Evolutionary conservation across 37 sponge, comb jelly and placozoan genomes (phyloP), one percentile per base, ranked within the genome.

Genomic region (Cladorhizidae sp.): DNA sequence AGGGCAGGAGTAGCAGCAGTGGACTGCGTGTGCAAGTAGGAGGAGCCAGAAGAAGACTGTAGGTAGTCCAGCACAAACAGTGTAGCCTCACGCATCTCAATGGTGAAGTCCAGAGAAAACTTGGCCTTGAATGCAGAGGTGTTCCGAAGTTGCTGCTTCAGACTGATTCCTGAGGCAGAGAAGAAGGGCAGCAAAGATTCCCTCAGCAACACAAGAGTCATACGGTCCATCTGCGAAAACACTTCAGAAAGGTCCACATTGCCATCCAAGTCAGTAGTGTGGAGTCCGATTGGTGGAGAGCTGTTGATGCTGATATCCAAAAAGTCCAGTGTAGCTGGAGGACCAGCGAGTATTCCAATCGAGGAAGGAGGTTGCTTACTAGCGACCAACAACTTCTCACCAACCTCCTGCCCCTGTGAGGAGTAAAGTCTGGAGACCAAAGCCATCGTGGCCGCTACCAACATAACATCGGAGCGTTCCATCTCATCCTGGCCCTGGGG

Each of bases 241-340:
- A 78, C 8, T 25, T 43, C 33, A 25, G 2, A 11, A 45, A 50
- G 61, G 63, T 62, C 73, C 6, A 45, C 37, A 32, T 67, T 69
- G 5, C 14, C 41, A 12, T 63, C 26, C n/a, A 57, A 28, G 23
- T 76, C 29, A 40, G 57, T n/a, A 45, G 58, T 55, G 38, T 28
- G 64, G 57, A 40, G 49, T 1, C 33, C 41, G 40, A 79, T 86
- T 0, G 75, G 87, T 1, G 87, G 87, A 1, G 87, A 63, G 35
- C 80, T 80, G 56, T 80, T 86, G 42, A 86, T 80, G 69, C 87
- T 75, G 21, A 80, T 21, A 39, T 80, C 86, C 9, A 69, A 73
- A 50, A 49, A 33, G 17, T 1, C 43, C 39, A 41, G 49, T 45
- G 49, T 29, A 3, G 64, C 31, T n/a, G n/a, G n/a, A n/a, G n/a